phyloP scores from a whole-genome alignment of 2,113 vertebrate genomes.

The Peromyscus maniculatus region DNA sequence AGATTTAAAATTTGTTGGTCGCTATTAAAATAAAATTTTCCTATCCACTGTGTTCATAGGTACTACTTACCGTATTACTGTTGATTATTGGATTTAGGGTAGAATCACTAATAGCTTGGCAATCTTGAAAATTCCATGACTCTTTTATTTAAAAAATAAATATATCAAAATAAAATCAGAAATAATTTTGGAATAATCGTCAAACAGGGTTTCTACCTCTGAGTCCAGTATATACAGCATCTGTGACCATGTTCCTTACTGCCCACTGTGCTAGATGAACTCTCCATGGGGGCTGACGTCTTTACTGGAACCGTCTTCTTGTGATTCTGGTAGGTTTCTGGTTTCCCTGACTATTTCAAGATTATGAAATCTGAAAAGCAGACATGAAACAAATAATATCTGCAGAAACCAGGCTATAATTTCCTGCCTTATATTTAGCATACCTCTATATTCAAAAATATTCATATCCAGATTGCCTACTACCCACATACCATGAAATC shows the following conservation, averaged over 20 bases:
- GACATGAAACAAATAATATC: neutral
- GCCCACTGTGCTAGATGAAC: neutral
- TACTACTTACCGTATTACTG: neutral
- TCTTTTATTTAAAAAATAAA: neutral
- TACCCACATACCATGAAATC: rapidly evolving
- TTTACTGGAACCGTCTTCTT: neutral
- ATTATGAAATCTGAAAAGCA: neutral
- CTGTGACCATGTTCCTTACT: neutral
- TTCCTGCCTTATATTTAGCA: neutral
- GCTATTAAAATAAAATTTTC: neutral
- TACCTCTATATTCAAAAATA: neutral
- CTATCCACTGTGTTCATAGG: neutral
- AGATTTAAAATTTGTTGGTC: neutral
- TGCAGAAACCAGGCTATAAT: neutral
- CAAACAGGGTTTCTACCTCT: neutral
- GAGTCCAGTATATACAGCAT: neutral
- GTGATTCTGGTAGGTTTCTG: neutral
- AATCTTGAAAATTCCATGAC: neutral
- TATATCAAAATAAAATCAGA: neutral
- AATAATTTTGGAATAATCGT: neutral
- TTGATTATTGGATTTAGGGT: neutral
- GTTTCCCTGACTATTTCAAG: neutral
- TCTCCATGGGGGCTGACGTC: neutral
- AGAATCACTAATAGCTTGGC: neutral
- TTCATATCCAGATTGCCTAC: neutral